Evolutionary conservation across 2,888 invertebrate species (phyloP), one percentile per base, ranked within the genome.

Genomic region (Ariolimax columbianus): DNA sequence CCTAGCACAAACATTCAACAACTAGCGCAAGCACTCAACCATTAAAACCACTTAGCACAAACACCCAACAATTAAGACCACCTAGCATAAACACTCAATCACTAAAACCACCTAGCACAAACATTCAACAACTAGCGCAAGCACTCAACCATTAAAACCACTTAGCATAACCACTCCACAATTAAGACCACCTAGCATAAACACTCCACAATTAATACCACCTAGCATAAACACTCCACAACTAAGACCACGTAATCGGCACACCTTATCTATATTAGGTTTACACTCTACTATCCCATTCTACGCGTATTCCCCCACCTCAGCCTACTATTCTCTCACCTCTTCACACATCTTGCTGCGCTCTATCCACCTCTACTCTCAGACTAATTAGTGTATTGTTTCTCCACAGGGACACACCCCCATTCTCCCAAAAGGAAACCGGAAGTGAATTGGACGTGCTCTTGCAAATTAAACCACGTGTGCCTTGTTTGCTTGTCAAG

Each of bases 361-460:
- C 70, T 1, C 3, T 38, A 36, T 19, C 11, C 38, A 36, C 36
- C 26, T n/a, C n/a, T n/a, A n/a, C n/a, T 14, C n/a, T 43, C 73
- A 73, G 40, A 73, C 73, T 73, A 73, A 73, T 73, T 73, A 73
- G 38, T 73, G 4, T 73, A 40, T 40, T 73, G 43, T 73, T 26
- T 40, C 73, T 73, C 73, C 40, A 43, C 73, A 73, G 73, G 40
- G 40, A 73, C 14, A 73, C 73, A 26, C 73, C 40, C 40, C 40
- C 73, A 11, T 73, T 9, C 26, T 66, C 66, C 30, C 63, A 63
- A 4, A 63, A 55, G 55, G 33, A 73, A 43, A 40, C 73, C 40
- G 73, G 73, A 73, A 73, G 73, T 40, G 40, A 40, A 26, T 26
- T 9, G 26, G 23, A 73, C n/a, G 23, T n/a, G 0, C 73, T 43